Evolutionary conservation across 1,140 invertebrate genomes (phyloP).

Genomic region (Lepidurus packardi): DNA sequence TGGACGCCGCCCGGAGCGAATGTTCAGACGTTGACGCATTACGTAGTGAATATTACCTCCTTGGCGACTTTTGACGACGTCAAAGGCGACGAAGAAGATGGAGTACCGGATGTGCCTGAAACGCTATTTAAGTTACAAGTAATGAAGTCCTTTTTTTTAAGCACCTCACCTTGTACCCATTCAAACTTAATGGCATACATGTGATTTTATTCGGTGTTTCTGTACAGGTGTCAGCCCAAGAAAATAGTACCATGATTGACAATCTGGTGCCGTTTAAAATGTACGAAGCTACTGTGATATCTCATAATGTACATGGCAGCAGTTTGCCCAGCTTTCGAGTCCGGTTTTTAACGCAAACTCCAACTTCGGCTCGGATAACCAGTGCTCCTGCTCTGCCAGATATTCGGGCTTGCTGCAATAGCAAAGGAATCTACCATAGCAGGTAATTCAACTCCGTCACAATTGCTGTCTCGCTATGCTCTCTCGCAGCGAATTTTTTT

Average conservation of each 20-base stretch:
- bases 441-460: conserved; percentile 43
- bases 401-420: conserved; percentile 61
- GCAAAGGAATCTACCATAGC: conserved; percentile 62
- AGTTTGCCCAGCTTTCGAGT: conserved; percentile 65
- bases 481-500: conserved; percentile 4
- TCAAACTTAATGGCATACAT: background rate
- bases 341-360: conserved; percentile 59
- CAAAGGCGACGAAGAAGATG: conserved; percentile 22
- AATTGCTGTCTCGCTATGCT: conserved; percentile 29
- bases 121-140: conserved; percentile 14
- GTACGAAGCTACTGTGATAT: conserved; percentile 69
- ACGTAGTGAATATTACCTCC: conserved; percentile 63
- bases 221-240: conserved; percentile 50
- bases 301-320: conserved; percentile 63
- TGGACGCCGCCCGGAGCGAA: conserved; percentile 61
- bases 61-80: conserved; percentile 31
- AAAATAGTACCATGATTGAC: conserved; percentile 54
- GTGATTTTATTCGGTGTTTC: conserved; percentile 23
- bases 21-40: conserved; percentile 58
- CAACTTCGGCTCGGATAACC: conserved; percentile 47
- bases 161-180: background rate
- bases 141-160: background rate
- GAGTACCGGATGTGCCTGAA: conserved; percentile 2
- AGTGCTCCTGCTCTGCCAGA: conserved; percentile 59
- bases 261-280: conserved; percentile 64